Percentiles rank a stretch among this genome's conserved stretches.
phyloP scores from a whole-genome alignment of 2,797 vertebrate genomes.

The Hyperoplus immaculatus region DNA sequence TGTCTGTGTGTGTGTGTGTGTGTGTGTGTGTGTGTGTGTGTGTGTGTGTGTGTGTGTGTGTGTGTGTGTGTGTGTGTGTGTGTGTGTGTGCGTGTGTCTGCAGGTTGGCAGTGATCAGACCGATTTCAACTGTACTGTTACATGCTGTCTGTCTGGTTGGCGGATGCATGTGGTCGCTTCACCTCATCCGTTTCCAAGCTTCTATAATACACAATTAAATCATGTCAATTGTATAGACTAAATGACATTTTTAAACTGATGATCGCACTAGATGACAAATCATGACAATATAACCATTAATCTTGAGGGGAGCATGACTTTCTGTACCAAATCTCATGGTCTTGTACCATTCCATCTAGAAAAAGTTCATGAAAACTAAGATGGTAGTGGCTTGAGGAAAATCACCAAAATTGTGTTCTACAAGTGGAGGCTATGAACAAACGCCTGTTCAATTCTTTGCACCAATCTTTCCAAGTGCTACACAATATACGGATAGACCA shows the following conservation, averaged over 20 bases:
- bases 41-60: slow-evolving; percentile 27
- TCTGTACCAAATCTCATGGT: too few relatives aligned
- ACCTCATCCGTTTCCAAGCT: not conserved
- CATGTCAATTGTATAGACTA: not conserved
- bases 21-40: slow-evolving; percentile 3
- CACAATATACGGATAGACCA: not conserved
- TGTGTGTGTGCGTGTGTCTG: slow-evolving; percentile 25
- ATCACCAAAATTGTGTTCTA: too few relatives aligned
- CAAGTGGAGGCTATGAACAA: not conserved
- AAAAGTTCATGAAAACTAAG: too few relatives aligned
- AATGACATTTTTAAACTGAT: slow-evolving; percentile 39
- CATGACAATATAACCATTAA: too few relatives aligned
- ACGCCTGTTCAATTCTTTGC: not conserved
- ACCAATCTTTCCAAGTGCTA: not conserved
- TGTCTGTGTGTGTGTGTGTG: slow-evolving; percentile 23
- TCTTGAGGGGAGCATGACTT: too few relatives aligned
- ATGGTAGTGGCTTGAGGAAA: too few relatives aligned
- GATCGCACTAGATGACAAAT: too few relatives aligned
- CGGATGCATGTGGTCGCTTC: slow-evolving; percentile 17
- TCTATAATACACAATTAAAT: slow-evolving; percentile 26
- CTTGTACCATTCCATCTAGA: too few relatives aligned
- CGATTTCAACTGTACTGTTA: slow-evolving; percentile 59
- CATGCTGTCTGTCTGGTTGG: slow-evolving; percentile 38
- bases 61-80: slow-evolving; percentile 27
- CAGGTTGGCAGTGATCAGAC: slow-evolving; percentile 68